phyloP scores from a whole-genome alignment of 1,140 invertebrate genomes.

The Drosophila arawakana region DNA sequence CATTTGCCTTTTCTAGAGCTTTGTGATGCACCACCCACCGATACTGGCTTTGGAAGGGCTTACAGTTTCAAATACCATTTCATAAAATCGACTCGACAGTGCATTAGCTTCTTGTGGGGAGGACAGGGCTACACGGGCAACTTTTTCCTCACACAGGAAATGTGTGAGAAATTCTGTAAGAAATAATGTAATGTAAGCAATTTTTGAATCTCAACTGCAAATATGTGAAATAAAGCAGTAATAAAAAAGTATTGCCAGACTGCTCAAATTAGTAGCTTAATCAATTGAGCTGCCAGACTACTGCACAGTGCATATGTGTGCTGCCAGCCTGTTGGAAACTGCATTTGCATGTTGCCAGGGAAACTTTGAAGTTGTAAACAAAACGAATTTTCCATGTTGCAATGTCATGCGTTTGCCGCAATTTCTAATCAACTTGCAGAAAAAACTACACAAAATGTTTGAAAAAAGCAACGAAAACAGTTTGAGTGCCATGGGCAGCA shows the following conservation, averaged over 20 bases:
- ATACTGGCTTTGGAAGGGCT: neutral
- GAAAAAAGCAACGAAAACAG: conserved; percentile 48
- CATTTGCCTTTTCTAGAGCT: neutral
- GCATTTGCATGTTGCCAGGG: conserved; percentile 23
- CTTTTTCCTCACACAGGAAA: neutral
- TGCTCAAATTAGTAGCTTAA: neutral
- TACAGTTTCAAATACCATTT: neutral
- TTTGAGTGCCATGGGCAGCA: conserved; percentile 58
- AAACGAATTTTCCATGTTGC: conserved; percentile 7
- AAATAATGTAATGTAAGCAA: too few relatives aligned
- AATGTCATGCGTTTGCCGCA: conserved; percentile 67
- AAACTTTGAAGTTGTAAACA: conserved; percentile 29
- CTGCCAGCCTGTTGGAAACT: neutral
- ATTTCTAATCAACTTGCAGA: conserved; percentile 53
- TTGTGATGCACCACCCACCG: neutral
- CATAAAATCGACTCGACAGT: neutral
- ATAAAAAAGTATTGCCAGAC: too few relatives aligned
- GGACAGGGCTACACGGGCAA: neutral
- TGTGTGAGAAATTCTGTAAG: neutral
- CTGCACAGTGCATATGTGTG: neutral
- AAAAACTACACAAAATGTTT: conserved; percentile 67
- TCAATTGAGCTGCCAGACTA: neutral
- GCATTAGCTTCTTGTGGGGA: conserved; percentile 1
- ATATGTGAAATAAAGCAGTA: too few relatives aligned
- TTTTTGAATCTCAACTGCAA: too few relatives aligned